A percentile compares a stretch with the other conserved stretches of the same genome.
These are phyloP conservation scores for Papilio demoleus DNA, from an alignment of 2,888 invertebrate genomes.

Conservation along the genomic window DNA sequence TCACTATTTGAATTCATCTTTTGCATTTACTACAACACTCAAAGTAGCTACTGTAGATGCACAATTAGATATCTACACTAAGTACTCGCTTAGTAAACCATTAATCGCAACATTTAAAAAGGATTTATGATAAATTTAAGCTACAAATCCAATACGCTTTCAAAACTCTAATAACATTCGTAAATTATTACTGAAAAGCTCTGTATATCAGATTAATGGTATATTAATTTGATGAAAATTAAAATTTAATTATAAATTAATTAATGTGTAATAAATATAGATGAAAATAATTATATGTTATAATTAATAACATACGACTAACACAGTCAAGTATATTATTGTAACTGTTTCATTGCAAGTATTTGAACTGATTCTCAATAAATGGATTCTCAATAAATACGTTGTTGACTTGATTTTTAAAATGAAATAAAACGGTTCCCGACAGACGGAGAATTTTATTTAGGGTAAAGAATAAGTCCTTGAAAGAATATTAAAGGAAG, in stretches of 20 bases:
- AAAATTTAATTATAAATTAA: not conserved
- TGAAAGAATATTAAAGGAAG: not conserved
- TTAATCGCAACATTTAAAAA: no score
- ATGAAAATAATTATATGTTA: not conserved
- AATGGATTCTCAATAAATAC: slow-evolving; percentile 1
- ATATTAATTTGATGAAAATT: not conserved
- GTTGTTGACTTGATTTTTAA: not conserved
- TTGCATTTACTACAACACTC: no score
- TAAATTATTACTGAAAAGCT: not conserved
- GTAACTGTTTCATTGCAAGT: not conserved
- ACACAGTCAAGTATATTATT: not conserved
- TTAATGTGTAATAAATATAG: not conserved
- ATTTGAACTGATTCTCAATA: no score
- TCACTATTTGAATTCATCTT: no score
- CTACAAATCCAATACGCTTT: no score
- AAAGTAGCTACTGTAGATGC: no score
- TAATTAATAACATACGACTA: not conserved
- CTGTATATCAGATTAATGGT: not conserved
- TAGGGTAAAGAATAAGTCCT: not conserved
- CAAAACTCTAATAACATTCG: no score
- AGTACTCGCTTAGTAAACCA: no score
- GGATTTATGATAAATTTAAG: no score
- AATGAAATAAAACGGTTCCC: not conserved
- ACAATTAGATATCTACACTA: no score
- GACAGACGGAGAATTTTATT: not conserved